Evolutionary conservation across 2,888 invertebrate species (phyloP), one percentile per base, ranked within the genome.

Genomic region (Agrotis segetum): DNA sequence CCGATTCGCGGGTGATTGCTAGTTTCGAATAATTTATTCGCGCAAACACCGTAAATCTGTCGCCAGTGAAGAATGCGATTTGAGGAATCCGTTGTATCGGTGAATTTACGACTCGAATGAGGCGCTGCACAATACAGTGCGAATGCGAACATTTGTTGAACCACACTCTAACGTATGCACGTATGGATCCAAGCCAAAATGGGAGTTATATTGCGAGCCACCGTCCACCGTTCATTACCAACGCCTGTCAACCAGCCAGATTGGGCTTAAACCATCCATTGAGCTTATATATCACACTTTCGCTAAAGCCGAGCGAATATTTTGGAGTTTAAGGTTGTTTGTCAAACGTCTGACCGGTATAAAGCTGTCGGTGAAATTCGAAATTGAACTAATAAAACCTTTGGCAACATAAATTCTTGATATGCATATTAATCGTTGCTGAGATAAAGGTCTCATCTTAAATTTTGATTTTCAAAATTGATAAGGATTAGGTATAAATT

Each of bases 181-280:
- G 67, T 78, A 86, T 92, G 91, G 90, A 88, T 68, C 66, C 44
- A 72, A 82, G 90, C 91, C 91, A 92, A 92, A 86, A 85, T 17
- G 52, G 69, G 68, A 67, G 60, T 67, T 79, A 70, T 79, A 81
- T 83, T 74, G 77, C 82, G 83, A 82, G 72, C 71, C 71, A 82
- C 80, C 75, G 74, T 87, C 71, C 71, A 82, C 80, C 75, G 74
- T 87, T 86, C 85, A 87, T 90, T 87, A 88, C 83, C 76, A 78
- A 81, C 75, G 79, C 77, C 84, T 89, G 88, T 87, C 88, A 88
- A 79, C 86, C 83, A 71, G 70, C 85, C 81, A 84, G 86, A 89
- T 88, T 88, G 85, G 81, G 79, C 81, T 86, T 87, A 87, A 85
- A 77, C 74, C 73, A 81, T 79, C 74, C 72, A 80, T 77, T 81